A percentile compares a stretch with the other conserved stretches of the same genome.
phyloP scores from a whole-genome alignment of 2,888 invertebrate species.

The Odontocolon sp. region DNA sequence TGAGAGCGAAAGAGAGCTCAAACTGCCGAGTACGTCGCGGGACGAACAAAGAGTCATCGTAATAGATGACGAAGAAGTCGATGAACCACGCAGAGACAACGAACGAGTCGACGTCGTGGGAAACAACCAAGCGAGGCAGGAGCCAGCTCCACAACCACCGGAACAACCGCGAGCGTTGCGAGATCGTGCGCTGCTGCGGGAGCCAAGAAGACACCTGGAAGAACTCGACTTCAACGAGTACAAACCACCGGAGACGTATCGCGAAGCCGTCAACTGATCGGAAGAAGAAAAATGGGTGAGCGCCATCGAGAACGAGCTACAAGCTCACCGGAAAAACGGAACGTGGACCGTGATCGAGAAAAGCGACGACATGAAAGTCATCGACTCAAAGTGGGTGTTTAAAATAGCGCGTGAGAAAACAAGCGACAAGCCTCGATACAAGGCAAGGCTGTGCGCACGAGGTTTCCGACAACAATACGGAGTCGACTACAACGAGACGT shows the following conservation, averaged over 20 bases:
- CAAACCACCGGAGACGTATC: conserved; percentile 17
- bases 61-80: conserved; percentile 3
- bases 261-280: conserved; percentile 25
- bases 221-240: conserved; percentile 36
- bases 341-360: conserved; percentile 34
- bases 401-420: conserved; percentile 49
- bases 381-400: conserved; percentile 60
- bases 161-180: conserved; percentile 1
- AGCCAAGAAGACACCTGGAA: conserved; percentile 9
- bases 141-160: background rate
- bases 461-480: conserved; percentile 46
- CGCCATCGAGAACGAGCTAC: conserved; percentile 32
- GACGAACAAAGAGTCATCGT: background rate
- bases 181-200: background rate
- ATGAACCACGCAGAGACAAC: background rate
- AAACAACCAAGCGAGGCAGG: background rate
- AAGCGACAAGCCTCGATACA: conserved; percentile 34
- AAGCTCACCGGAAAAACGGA: conserved; percentile 31
- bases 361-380: conserved; percentile 12
- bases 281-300: conserved; percentile 6
- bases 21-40: background rate
- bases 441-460: conserved; percentile 57
- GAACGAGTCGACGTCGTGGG: background rate
- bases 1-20: background rate
- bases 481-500: conserved; percentile 57